Evolutionary conservation across 2,797 vertebrate genomes (phyloP), one percentile per base, ranked within the genome.

Genomic region (Peromyscus nudipes): DNA sequence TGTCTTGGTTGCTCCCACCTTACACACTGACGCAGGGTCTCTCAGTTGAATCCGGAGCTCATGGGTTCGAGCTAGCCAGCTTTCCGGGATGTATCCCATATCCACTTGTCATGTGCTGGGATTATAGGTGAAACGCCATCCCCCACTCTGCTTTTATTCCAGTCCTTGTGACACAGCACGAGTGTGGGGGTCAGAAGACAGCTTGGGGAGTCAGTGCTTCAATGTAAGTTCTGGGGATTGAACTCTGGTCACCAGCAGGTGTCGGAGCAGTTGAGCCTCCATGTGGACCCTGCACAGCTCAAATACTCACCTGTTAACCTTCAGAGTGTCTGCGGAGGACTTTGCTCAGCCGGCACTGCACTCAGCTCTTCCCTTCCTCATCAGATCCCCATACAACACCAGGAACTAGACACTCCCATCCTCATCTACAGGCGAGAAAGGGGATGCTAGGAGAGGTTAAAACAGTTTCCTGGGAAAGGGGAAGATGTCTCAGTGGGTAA

Each of bases 371-470:
- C 4, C 31, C 65, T 43, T 34, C 64, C 9, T 77, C 67, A 37
- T 29, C 27, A 29, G 49, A 25, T 43, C 7, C 29, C 75, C 43
- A 19, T 0, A 0, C 77, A 23, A 6, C 52, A 21, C 19, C 64
- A 69, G 10, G 60, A 83, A 17, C 34, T 55, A 49, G 49, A 9
- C 64, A 31, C 27, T 43, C 12, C 19, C 13, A 46, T 75, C 55
- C 34, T 80, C 83, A 67, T 64, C 62, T 25, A n/a, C 43, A 46
- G 91, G 43, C 6, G 40, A 34, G 62, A 77, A 87, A 60, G 34
- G 43, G 25, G 85, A 92, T 37, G 29, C 37, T 21, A 0, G 19
- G 31, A 2, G 19, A 31, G 27, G 14, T 57, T 87, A 4, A 57
- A 37, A 62, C 60, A 49, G 83, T 69, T 21, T 86, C 64, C 64